Percentiles rank a stretch among this genome's conserved stretches.
These are phyloP conservation scores for Copidosoma aretas DNA, from an alignment of 2,888 invertebrate species.

Conservation along the genomic window DNA sequence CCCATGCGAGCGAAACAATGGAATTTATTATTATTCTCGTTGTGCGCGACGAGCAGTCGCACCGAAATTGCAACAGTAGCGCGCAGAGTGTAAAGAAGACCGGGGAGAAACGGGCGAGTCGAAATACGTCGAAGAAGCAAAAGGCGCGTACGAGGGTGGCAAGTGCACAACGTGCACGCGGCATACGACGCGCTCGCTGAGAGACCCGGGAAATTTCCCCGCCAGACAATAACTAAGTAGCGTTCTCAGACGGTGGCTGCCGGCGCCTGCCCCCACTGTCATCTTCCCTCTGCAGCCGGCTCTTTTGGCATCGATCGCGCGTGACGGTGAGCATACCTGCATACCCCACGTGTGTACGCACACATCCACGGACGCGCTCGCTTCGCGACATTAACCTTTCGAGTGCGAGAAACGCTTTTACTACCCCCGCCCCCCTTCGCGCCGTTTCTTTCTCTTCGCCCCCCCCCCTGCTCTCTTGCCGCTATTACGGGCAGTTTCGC, in stretches of 20 bases:
- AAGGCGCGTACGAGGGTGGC: background rate
- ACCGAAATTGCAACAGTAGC: too few relatives aligned
- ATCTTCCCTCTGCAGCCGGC: conserved; percentile 18
- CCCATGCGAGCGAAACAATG: too few relatives aligned
- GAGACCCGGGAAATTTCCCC: conserved; percentile 23
- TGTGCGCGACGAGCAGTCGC: too few relatives aligned
- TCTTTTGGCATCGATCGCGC: conserved; percentile 41
- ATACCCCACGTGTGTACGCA: conserved; percentile 19
- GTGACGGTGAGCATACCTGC: conserved; percentile 20
- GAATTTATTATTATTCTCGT: too few relatives aligned
- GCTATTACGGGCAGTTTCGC: conserved; percentile 26
- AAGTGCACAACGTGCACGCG: conserved; percentile 39
- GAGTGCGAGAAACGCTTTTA: conserved; percentile 44
- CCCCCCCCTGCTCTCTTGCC: background rate
- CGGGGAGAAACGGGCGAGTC: background rate
- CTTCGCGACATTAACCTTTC: conserved; percentile 50
- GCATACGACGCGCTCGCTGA: background rate
- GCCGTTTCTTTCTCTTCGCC: conserved; percentile 6
- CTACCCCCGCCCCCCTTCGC: background rate
- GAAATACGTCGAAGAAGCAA: conserved; percentile 10
- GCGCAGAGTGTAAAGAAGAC: too few relatives aligned
- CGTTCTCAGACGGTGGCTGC: conserved; percentile 54
- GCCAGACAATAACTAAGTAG: conserved; percentile 55
- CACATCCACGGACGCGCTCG: conserved; percentile 41
- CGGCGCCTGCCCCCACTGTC: conserved; percentile 43